Evolutionary conservation across 2,888 invertebrate genomes (phyloP).

Genomic region (Athalia circularis): DNA sequence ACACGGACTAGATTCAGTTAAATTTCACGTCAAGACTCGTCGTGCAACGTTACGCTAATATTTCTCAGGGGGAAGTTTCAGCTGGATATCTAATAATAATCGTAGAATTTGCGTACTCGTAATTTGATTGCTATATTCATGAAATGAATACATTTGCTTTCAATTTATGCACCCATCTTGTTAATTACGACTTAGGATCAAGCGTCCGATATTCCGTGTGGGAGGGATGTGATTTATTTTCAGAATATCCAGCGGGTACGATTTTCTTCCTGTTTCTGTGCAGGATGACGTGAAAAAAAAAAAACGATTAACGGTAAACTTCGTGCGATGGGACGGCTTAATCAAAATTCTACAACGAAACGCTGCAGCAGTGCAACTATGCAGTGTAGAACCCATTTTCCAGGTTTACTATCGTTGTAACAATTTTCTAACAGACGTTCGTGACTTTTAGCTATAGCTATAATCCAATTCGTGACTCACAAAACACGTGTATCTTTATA

Average conservation of each 20-base stretch:
- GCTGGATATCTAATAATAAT: not conserved
- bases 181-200: constrained; percentile 13
- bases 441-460: constrained; percentile 8
- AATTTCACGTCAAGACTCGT: not conserved
- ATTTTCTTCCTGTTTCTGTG: not conserved
- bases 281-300: not conserved
- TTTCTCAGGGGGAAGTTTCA: not conserved
- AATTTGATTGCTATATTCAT: constrained; percentile 30
- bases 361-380: not conserved
- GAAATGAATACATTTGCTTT: constrained; percentile 17
- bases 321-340: not conserved
- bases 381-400: not conserved
- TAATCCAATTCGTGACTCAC: constrained; percentile 19
- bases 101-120: not conserved
- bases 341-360: constrained; percentile 21
- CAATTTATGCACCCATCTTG: constrained; percentile 13
- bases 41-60: constrained; percentile 15
- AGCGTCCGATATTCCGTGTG: not conserved
- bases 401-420: not conserved
- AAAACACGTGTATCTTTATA: not conserved
- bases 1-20: not conserved
- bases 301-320: not conserved
- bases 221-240: constrained; percentile 18
- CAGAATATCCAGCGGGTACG: not conserved
- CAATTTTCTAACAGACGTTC: not conserved